phyloP scores from a whole-genome alignment of 2,888 invertebrate species.

The Ganaspis brasiliensis region DNA sequence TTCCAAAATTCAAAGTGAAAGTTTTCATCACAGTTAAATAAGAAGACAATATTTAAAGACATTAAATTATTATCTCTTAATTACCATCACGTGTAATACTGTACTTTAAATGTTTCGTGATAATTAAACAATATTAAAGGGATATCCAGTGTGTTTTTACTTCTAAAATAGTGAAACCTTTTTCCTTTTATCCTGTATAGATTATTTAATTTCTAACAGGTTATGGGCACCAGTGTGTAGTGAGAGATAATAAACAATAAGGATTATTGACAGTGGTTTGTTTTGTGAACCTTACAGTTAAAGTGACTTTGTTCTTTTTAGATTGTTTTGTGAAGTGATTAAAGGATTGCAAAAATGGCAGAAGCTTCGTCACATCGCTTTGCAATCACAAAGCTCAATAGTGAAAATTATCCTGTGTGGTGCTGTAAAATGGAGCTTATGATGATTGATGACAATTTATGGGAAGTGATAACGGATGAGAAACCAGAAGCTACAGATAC shows the following conservation, averaged over 20 bases:
- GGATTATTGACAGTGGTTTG: background rate
- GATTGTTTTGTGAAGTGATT: background rate
- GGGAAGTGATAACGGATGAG: background rate
- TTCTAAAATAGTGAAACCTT: no score
- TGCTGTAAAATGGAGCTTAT: conserved; percentile 5
- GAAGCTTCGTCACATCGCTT: background rate
- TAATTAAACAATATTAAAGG: no score
- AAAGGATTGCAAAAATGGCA: background rate
- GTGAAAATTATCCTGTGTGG: background rate
- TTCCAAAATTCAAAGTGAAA: no score
- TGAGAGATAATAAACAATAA: background rate
- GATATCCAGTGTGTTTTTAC: no score
- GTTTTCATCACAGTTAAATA: no score
- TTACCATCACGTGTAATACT: no score
- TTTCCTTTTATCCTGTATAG: no score
- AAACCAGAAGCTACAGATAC: background rate
- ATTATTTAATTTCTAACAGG: background rate
- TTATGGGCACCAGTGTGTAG: conserved; percentile 11
- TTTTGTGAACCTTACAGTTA: background rate
- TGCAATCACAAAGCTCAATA: background rate
- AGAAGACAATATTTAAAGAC: no score
- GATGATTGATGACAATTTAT: background rate
- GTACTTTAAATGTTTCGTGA: no score
- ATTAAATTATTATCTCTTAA: no score
- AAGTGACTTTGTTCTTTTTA: background rate